phyloP scores from a whole-genome alignment of 2,797 vertebrate species.

The Cynopterus sphinx region DNA sequence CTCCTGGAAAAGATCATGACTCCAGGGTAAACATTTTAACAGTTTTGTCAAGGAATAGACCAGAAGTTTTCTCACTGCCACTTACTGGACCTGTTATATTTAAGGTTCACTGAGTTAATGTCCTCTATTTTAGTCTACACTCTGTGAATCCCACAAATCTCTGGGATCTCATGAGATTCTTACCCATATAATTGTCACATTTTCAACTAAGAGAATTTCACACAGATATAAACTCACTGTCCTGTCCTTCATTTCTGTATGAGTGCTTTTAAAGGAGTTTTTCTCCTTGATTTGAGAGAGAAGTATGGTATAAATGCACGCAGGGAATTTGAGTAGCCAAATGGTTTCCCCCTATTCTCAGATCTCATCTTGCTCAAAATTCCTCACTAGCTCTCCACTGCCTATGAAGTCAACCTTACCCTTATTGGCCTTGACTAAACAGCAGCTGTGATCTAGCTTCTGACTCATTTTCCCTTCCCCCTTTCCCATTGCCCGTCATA shows the following conservation, averaged over 20 bases:
- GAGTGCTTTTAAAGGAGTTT: background rate
- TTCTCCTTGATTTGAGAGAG: background rate
- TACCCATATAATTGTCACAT: background rate
- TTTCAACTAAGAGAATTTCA: background rate
- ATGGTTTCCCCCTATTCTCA: background rate
- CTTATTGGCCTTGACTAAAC: background rate
- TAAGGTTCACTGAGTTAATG: background rate
- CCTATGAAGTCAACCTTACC: background rate
- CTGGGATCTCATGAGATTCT: background rate
- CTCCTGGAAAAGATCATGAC: background rate
- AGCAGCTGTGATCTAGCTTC: background rate
- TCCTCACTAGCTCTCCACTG: background rate
- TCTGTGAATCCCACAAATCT: background rate
- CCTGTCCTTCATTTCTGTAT: background rate
- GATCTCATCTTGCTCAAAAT: constrained; percentile 9
- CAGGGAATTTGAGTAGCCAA: background rate
- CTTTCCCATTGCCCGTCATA: background rate
- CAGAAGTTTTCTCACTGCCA: background rate
- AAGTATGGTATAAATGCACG: background rate
- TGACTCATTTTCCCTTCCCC: background rate
- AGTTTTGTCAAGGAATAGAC: background rate
- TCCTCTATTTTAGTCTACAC: background rate
- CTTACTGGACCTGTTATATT: background rate
- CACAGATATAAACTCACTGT: background rate
- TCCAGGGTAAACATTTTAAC: background rate